These are phyloP conservation scores for Sipha flava DNA, from an alignment of 1,140 invertebrate genomes.

Conservation along the genomic window DNA sequence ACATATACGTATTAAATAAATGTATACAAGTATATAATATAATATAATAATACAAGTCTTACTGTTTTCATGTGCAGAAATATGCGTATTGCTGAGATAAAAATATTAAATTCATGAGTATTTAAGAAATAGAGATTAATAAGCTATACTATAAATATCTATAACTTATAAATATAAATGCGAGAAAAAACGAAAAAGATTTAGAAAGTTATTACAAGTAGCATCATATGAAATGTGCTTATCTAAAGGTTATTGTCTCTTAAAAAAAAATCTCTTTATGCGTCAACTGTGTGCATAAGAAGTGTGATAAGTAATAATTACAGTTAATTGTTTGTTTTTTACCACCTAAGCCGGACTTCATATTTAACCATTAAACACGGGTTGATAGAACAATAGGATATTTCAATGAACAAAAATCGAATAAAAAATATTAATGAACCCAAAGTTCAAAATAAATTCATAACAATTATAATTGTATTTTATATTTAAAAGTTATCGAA, in stretches of 20 bases:
- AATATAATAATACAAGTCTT: too few relatives aligned
- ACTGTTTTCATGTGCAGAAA: too few relatives aligned
- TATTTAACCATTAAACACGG: neutral
- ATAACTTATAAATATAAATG: neutral
- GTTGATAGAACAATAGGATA: neutral
- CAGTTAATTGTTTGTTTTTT: neutral
- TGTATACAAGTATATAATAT: too few relatives aligned
- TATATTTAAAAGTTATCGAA: neutral
- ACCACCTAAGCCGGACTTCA: neutral
- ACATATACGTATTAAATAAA: too few relatives aligned
- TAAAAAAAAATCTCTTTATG: neutral
- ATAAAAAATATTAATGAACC: neutral
- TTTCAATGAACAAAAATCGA: neutral
- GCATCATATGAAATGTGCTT: neutral
- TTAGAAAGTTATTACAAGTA: neutral
- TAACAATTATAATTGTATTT: neutral
- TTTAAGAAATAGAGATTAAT: too few relatives aligned
- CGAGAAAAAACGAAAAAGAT: neutral
- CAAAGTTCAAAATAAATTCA: conserved; percentile 1
- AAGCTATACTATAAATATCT: too few relatives aligned
- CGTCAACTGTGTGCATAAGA: neutral
- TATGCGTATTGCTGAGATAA: too few relatives aligned
- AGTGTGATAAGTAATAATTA: neutral
- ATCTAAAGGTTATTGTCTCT: neutral
- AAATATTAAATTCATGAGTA: too few relatives aligned